Evolutionary conservation across 2,888 invertebrate species (phyloP), one percentile per base, ranked within the genome.

Genomic region (Drosophila kuntzei): DNA sequence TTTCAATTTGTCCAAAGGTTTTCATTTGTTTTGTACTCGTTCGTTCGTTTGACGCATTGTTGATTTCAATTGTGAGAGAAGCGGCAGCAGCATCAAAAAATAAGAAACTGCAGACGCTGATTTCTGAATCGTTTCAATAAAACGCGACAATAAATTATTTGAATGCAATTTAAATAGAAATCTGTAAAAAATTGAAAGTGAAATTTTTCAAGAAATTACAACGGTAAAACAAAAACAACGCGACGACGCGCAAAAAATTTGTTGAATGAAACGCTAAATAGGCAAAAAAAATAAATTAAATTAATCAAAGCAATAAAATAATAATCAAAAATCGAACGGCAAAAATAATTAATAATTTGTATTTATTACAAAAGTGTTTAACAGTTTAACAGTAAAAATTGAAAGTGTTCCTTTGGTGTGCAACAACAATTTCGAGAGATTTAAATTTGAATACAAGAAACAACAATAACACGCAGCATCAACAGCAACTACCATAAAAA

Each of bases 221-320:
- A 87, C 87, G 87, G 80, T 80, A 67, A 87, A 86, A 47, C 47
- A 84, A 87, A 79, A 57, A 65, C 75, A 81, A 58, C 72, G 61
- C 68, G 49, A 64, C 71, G 54, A 72, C 70, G 73, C 67, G 75
- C 60, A 58, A 69, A 62, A 71, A 70, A 67, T 73, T 71, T 74
- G 64, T 89, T 79, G 79, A 86, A 88, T 78, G 67, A 75, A 83
- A 69, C 65, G 44, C 57, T 65, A 62, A 62, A 46, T 22, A 67
- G 69, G 64, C 57, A 59, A 58, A 14, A 41, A 58, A 34, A 39
- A 64, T n/a, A n/a, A 29, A 57, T 59, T 6, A 6, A 25, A 66
- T 66, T 54, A 59, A 73, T 55, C 51, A 32, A 77, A 70, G 36
- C 49, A 44, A 71, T 37, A 50, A 66, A 20, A 53, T 49, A 49